A percentile compares a stretch with the other conserved stretches of the same genome.
These are phyloP conservation scores for Lichenostomus cassidix DNA, from an alignment of 2,113 vertebrate genomes.

Conservation along the genomic window DNA sequence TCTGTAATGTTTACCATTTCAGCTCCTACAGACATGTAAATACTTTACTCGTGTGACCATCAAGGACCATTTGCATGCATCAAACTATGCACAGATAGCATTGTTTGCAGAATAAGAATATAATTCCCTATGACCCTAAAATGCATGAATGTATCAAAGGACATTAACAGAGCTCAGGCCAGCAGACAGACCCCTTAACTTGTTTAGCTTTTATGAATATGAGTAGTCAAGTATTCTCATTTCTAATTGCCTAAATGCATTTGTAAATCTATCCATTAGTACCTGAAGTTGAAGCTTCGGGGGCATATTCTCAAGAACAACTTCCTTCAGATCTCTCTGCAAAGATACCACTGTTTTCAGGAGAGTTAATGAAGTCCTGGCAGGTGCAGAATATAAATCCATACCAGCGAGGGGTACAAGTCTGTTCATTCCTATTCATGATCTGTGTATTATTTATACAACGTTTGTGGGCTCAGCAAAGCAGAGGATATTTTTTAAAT, in stretches of 20 bases:
- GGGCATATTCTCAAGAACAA: slow-evolving; percentile 57
- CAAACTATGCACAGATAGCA: not conserved
- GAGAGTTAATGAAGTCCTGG: slow-evolving; percentile 34
- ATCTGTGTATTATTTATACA: slow-evolving; percentile 64
- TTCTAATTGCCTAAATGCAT: slow-evolving; percentile 23
- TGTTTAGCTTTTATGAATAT: not conserved
- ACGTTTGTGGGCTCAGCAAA: slow-evolving; percentile 51
- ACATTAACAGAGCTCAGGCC: not conserved
- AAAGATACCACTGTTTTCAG: slow-evolving; percentile 28
- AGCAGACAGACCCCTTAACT: not conserved
- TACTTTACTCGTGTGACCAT: not conserved
- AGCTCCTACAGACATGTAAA: not conserved
- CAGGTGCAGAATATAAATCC: slow-evolving; percentile 52
- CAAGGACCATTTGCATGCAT: not conserved
- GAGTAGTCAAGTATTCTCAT: not conserved
- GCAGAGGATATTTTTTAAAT: slow-evolving; percentile 54
- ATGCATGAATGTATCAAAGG: not conserved
- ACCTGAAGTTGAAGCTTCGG: slow-evolving; percentile 43
- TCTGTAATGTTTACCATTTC: not conserved
- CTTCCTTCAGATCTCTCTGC: slow-evolving; percentile 21
- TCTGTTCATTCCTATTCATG: slow-evolving; percentile 55
- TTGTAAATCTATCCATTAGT: slow-evolving; percentile 36
- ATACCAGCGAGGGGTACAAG: not conserved
- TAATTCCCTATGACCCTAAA: not conserved
- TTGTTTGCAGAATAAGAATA: not conserved